Conservation (phyloP, 2,113 vertebrate genomes). For the Chaetorhynchus papuensis region DNA sequence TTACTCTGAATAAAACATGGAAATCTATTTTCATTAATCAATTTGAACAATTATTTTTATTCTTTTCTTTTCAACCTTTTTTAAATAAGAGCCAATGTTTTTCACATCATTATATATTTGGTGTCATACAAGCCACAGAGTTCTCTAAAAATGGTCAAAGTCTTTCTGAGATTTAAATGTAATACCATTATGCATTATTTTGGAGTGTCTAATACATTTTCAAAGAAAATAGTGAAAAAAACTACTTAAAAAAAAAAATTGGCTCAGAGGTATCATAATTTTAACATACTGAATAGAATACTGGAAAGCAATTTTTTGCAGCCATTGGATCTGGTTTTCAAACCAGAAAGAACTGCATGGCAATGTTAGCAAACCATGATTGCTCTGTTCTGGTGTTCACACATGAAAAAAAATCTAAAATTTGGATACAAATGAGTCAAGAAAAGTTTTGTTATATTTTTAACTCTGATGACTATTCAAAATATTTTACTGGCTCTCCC, state of each 20-base stretch:
- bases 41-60: not conserved
- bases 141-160: not conserved
- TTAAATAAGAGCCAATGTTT: not conserved
- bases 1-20: not conserved
- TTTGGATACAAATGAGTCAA: not conserved
- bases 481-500: not conserved
- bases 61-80: not conserved
- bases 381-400: not conserved
- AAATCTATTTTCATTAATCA: not conserved
- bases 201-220: not conserved
- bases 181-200: not conserved
- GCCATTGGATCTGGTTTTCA: not conserved
- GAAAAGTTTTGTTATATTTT: not conserved
- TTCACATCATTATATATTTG: not conserved
- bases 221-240: not conserved
- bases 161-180: not conserved
- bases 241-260: not conserved
- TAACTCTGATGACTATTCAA: not conserved
- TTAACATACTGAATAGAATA: not conserved
- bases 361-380: not conserved
- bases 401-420: not conserved
- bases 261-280: not conserved
- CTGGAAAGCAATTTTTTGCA: not conserved
- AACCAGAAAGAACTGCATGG: not conserved
- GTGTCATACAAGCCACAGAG: not conserved